phyloP scores from a whole-genome alignment of 2,797 vertebrate species.

The Anguilla pacifica region DNA sequence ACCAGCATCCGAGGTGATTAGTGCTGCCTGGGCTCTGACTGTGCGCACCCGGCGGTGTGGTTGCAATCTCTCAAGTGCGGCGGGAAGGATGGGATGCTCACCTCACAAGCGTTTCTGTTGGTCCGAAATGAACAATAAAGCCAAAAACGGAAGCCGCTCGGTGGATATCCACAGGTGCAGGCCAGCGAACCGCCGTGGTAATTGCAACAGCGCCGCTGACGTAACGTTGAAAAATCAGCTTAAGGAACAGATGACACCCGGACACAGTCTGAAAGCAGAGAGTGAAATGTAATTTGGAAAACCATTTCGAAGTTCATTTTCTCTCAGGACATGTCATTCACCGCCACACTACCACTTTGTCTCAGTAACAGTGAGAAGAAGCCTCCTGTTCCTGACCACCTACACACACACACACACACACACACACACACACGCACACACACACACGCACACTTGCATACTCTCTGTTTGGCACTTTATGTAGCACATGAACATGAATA shows the following conservation, averaged over 20 bases:
- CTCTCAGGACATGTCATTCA: constrained; percentile 42
- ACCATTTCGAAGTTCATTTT: constrained; percentile 54
- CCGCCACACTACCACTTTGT: constrained; percentile 28
- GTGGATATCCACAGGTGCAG: not conserved
- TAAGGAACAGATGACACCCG: constrained; percentile 49
- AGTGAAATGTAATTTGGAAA: constrained; percentile 51
- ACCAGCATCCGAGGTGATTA: not conserved
- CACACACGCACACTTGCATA: not conserved
- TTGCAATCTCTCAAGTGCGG: not conserved
- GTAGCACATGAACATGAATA: not conserved
- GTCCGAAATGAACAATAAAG: not conserved
- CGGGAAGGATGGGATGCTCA: not conserved
- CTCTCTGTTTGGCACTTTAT: not conserved
- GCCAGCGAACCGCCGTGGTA: constrained; percentile 31
- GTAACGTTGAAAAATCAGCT: constrained; percentile 58
- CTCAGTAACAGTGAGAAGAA: constrained; percentile 30
- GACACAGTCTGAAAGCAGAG: constrained; percentile 53
- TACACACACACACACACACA: not conserved
- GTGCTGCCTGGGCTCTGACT: not conserved
- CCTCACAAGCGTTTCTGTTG: not conserved
- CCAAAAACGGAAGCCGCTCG: not conserved
- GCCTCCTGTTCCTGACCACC: not conserved
- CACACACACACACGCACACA: not conserved
- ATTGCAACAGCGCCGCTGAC: constrained; percentile 57
- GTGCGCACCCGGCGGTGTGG: not conserved